Conservation (phyloP, 2,888 invertebrate genomes). For the Heliconius aoede region DNA sequence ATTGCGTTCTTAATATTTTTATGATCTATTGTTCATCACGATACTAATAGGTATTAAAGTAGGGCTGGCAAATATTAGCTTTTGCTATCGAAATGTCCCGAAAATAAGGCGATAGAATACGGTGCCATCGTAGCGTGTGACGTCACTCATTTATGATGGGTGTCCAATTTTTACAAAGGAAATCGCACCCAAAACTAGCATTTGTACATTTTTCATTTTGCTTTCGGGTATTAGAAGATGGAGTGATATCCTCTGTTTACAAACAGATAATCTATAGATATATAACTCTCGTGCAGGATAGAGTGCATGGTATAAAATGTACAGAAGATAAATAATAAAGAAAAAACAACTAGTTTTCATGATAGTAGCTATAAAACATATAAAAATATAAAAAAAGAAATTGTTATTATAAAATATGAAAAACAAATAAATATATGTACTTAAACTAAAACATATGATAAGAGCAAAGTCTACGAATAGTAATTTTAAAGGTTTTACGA, state of each 20-base stretch:
- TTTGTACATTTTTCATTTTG: background rate
- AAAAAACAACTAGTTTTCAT: too few species aligned
- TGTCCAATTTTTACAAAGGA: background rate
- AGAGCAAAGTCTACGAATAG: too few species aligned
- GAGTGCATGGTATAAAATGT: too few species aligned
- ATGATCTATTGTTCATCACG: conserved; percentile 48
- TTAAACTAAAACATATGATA: background rate
- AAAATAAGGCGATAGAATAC: too few species aligned
- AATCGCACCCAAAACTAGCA: background rate
- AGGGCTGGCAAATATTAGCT: conserved; percentile 39
- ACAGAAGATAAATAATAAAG: too few species aligned
- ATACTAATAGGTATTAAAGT: conserved; percentile 45
- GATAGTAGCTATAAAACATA: too few species aligned
- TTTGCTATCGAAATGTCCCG: too few species aligned
- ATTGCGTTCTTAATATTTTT: conserved; percentile 43
- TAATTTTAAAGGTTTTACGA: too few species aligned
- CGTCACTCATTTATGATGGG: background rate
- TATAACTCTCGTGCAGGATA: too few species aligned
- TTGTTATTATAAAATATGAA: background rate
- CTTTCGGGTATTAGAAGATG: background rate
- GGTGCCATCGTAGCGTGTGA: background rate
- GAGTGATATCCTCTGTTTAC: too few species aligned
- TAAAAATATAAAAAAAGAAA: too few species aligned
- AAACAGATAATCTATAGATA: too few species aligned
- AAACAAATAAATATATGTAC: background rate